Percentiles rank a stretch among this genome's conserved stretches.
Conservation (phyloP, 2,888 invertebrate species). For the Metallyticus violacea region DNA sequence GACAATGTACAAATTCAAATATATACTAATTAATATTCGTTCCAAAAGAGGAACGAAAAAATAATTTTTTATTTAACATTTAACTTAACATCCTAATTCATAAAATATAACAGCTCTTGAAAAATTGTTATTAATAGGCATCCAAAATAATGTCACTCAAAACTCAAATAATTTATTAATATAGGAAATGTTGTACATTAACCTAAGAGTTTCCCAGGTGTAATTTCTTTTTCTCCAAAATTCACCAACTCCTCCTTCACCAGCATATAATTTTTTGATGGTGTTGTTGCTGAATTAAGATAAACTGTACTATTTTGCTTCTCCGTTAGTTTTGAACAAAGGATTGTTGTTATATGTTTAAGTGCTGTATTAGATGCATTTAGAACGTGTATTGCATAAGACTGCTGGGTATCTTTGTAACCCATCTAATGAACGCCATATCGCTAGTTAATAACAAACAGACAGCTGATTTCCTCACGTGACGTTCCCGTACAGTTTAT, state of each 20-base stretch:
- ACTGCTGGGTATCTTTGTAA: neutral
- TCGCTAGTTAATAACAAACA: neutral
- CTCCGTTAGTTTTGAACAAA: neutral
- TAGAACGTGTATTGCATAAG: neutral
- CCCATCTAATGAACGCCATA: too few species aligned
- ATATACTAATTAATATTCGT: too few species aligned
- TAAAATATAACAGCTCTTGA: too few species aligned
- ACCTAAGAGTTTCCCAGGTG: too few species aligned
- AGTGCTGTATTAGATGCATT: neutral
- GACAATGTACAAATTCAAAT: too few species aligned
- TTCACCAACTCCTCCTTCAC: neutral
- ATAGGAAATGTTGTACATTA: too few species aligned
- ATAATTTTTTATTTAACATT: too few species aligned
- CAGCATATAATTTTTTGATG: neutral
- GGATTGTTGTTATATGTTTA: neutral
- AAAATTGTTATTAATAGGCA: too few species aligned
- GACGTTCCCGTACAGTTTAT: neutral
- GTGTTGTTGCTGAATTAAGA: neutral
- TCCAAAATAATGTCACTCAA: too few species aligned
- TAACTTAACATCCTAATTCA: too few species aligned
- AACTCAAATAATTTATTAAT: too few species aligned
- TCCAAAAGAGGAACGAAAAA: too few species aligned
- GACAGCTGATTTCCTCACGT: neutral
- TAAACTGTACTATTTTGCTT: neutral
- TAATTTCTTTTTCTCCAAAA: constrained; percentile 5